These are phyloP conservation scores for Prochilodus magdalenae DNA, from an alignment of 2,113 vertebrate species.

Conservation along the genomic window DNA sequence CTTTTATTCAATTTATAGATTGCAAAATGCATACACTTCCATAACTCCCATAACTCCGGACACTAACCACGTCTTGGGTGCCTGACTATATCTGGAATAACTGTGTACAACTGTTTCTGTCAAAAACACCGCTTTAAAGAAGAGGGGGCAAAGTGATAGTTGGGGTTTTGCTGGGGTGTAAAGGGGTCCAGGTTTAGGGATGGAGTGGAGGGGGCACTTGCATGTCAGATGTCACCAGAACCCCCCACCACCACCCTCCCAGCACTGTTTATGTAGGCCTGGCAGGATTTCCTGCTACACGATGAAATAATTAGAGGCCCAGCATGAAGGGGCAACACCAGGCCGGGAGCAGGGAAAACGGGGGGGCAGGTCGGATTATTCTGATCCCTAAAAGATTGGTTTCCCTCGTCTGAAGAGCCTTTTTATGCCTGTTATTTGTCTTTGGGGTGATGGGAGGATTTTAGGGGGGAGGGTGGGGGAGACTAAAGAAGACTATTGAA, in stretches of 20 bases:
- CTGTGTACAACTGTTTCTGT: too few species aligned
- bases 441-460: conserved; percentile 3
- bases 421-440: conserved; percentile 33
- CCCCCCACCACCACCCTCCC: conserved; percentile 75
- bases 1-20: too few species aligned
- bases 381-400: conserved; percentile 46
- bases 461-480: neutral
- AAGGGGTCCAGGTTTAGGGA: conserved; percentile 67
- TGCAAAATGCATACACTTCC: too few species aligned
- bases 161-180: conserved; percentile 1
- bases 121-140: neutral
- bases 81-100: too few species aligned
- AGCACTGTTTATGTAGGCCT: conserved; percentile 86
- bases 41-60: too few species aligned
- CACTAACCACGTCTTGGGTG: too few species aligned
- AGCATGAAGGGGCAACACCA: conserved; percentile 52
- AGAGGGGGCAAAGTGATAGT: neutral
- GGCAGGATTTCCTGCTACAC: conserved; percentile 91
- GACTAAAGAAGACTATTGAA: neutral
- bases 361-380: neutral
- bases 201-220: conserved; percentile 73
- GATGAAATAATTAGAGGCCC: conserved; percentile 92
- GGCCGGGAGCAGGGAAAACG: conserved; percentile 37
- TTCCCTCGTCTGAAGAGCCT: conserved; percentile 32
- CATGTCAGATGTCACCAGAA: conserved; percentile 87